Evolutionary conservation across 2,797 vertebrate genomes (phyloP).

Genomic region (Sylvia borin): DNA sequence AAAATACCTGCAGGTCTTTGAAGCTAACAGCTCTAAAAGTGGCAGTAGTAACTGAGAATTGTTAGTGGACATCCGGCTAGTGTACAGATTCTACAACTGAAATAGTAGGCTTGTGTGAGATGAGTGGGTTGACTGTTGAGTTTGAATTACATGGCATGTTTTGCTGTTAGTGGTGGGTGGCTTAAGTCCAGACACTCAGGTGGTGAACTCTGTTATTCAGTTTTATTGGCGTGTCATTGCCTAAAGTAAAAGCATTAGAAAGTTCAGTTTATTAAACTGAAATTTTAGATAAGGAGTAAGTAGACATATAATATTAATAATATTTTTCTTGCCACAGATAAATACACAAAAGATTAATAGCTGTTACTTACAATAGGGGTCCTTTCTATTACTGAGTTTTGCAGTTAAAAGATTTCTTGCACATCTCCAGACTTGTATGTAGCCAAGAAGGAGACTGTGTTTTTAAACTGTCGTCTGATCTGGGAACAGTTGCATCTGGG

Average conservation of each 20-base stretch:
- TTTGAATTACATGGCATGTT: neutral
- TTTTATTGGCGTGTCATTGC: neutral
- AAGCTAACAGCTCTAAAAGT: neutral
- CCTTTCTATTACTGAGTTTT: neutral
- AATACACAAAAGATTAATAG: neutral
- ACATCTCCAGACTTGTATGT: neutral
- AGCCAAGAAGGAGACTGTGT: neutral
- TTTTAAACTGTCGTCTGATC: neutral
- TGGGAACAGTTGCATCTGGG: conserved; percentile 72
- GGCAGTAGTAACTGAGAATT: neutral
- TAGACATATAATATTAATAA: neutral
- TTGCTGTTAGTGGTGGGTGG: neutral
- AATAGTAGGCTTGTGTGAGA: neutral
- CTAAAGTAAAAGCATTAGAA: neutral
- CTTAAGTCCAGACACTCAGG: neutral
- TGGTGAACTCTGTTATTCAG: neutral
- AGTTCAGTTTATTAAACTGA: neutral
- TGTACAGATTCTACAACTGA: neutral
- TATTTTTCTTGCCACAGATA: neutral
- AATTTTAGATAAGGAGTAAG: neutral
- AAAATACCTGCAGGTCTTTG: neutral
- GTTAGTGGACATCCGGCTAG: neutral
- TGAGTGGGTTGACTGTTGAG: neutral
- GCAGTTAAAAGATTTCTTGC: neutral
- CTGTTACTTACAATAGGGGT: neutral